A percentile compares a stretch with the other conserved stretches of the same genome.
These are phyloP conservation scores for Sorex araneus DNA, from an alignment of 2,113 vertebrate species.

Conservation along the genomic window DNA sequence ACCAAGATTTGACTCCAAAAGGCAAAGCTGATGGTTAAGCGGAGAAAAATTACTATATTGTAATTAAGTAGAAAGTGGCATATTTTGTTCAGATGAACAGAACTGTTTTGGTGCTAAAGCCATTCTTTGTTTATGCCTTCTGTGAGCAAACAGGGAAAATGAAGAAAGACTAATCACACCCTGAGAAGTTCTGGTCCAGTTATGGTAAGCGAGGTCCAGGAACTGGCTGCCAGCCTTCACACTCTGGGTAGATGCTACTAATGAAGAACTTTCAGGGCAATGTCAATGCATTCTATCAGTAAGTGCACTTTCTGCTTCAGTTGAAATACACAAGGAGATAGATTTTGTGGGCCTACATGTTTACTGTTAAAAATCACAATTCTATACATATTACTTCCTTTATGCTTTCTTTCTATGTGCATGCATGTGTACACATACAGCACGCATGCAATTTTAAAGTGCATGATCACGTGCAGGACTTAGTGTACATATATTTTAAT, in stretches of 20 bases:
- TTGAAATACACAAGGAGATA: not conserved
- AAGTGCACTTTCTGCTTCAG: not conserved
- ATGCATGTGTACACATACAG: not conserved
- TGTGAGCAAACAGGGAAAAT: not conserved
- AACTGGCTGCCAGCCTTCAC: not conserved
- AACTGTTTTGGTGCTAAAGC: not conserved
- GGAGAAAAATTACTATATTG: slow-evolving; percentile 68
- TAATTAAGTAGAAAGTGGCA: slow-evolving; percentile 69
- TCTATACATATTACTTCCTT: not conserved
- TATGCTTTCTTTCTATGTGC: not conserved
- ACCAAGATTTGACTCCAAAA: slow-evolving; percentile 77
- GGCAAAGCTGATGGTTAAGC: slow-evolving; percentile 59
- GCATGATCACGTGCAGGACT: not conserved
- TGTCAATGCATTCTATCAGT: not conserved
- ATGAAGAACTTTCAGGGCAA: not conserved
- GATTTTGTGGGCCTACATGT: accelerated
- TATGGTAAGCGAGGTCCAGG: not conserved
- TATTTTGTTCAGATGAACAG: slow-evolving; percentile 27
- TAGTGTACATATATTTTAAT: too few relatives aligned
- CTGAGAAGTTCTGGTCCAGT: not conserved
- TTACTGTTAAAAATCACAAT: not conserved
- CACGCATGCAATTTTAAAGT: not conserved
- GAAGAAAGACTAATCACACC: not conserved
- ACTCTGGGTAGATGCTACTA: not conserved
- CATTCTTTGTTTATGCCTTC: not conserved